Percentiles rank a stretch among this genome's conserved stretches.
Evolutionary conservation across 1,140 invertebrate genomes (phyloP).

Genomic region (Phortica variegata): DNA sequence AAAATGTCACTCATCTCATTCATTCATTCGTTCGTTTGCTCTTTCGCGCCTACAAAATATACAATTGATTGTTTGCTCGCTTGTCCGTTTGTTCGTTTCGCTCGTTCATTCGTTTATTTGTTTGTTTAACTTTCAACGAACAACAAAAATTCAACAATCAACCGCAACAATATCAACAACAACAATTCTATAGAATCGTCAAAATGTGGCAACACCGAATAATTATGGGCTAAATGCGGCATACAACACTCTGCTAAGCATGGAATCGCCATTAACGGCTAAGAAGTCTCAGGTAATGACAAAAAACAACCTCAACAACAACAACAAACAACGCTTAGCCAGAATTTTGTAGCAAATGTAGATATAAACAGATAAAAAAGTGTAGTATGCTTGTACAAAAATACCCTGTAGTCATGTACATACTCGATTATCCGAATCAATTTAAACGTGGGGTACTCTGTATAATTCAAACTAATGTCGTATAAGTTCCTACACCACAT

Average conservation of each 20-base stretch:
- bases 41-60: too few species aligned
- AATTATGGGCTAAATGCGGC: conserved; percentile 50
- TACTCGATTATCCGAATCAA: too few species aligned
- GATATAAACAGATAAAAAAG: background rate
- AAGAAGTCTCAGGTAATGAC: conserved; percentile 58
- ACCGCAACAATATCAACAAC: background rate
- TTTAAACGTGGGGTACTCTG: too few species aligned
- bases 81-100: background rate
- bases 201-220: conserved; percentile 59
- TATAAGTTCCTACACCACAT: too few species aligned
- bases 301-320: conserved; percentile 3
- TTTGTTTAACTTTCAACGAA: conserved; percentile 4
- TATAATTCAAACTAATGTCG: too few species aligned
- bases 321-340: background rate
- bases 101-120: conserved; percentile 14
- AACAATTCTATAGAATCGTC: conserved; percentile 59
- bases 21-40: conserved; percentile 1
- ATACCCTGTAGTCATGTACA: too few species aligned
- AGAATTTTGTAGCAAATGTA: background rate
- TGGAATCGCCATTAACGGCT: conserved; percentile 60
- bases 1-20: background rate
- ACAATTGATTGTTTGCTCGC: too few species aligned
- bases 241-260: conserved; percentile 59
- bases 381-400: too few species aligned
- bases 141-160: too few species aligned